phyloP scores from a whole-genome alignment of 2,888 invertebrate species.

The Lapara coniferarum region DNA sequence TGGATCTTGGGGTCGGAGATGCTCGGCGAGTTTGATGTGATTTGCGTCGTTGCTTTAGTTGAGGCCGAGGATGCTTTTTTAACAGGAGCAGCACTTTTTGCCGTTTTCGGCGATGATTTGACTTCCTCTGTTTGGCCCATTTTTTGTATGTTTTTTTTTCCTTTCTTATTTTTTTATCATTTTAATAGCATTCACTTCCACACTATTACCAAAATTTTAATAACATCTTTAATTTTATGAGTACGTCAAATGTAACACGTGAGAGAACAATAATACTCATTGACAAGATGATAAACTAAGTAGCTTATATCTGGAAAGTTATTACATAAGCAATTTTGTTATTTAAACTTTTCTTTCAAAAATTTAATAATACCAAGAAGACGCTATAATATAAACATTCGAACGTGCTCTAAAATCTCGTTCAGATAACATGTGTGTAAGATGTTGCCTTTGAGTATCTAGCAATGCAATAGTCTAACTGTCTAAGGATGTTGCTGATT shows the following conservation, averaged over 20 bases:
- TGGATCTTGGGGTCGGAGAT: slow-evolving; percentile 56
- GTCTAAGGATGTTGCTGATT: too few species aligned
- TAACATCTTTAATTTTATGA: not conserved
- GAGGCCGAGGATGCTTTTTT: slow-evolving; percentile 38
- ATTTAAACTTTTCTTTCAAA: not conserved
- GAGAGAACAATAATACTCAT: not conserved
- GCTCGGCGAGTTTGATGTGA: slow-evolving; percentile 19
- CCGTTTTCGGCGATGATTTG: slow-evolving; percentile 45
- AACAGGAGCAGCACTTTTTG: slow-evolving; percentile 42
- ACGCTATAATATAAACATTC: too few species aligned
- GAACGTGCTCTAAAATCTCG: too few species aligned
- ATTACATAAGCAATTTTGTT: not conserved
- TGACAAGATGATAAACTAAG: not conserved
- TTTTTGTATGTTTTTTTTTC: not conserved
- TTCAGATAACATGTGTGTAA: too few species aligned
- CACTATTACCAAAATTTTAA: not conserved
- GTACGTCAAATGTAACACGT: not conserved
- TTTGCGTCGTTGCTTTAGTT: slow-evolving; percentile 18
- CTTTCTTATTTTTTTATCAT: not conserved
- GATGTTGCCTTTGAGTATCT: too few species aligned
- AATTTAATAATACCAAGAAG: not conserved
- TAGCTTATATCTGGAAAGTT: not conserved
- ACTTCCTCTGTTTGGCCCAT: slow-evolving; percentile 51
- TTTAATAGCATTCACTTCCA: not conserved
- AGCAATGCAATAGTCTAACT: too few species aligned